A percentile compares a stretch with the other conserved stretches of the same genome.
phyloP scores from a whole-genome alignment of 2,888 invertebrate genomes.

The Margaritifera margaritifera region DNA sequence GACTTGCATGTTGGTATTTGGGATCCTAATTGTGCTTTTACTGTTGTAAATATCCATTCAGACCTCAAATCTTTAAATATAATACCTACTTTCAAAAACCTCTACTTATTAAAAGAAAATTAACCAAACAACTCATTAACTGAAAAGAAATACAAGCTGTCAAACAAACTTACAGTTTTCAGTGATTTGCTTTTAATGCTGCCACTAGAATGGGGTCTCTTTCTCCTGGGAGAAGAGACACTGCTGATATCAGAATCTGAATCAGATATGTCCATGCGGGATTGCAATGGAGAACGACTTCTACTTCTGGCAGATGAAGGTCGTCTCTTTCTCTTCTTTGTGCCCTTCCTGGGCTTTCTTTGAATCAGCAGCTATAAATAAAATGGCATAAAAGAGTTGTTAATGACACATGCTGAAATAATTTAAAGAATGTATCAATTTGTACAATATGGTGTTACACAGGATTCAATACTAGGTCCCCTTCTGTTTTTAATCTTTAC shows the following conservation, averaged over 20 bases:
- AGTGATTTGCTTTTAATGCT: constrained; percentile 33
- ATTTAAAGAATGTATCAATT: background rate
- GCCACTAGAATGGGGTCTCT: constrained; percentile 15
- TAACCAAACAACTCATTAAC: too few species aligned
- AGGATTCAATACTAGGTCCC: background rate
- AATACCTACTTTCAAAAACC: too few species aligned
- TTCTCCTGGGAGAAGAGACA: constrained; percentile 37
- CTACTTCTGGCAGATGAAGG: constrained; percentile 22
- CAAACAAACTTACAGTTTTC: constrained; percentile 42
- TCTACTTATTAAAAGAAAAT: too few species aligned
- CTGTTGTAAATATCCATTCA: too few species aligned
- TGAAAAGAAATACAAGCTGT: too few species aligned
- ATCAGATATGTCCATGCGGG: constrained; percentile 33
- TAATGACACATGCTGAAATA: background rate
- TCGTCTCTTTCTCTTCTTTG: constrained; percentile 42
- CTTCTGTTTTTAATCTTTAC: background rate
- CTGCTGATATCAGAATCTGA: constrained; percentile 42
- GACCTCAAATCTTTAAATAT: too few species aligned
- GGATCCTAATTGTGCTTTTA: too few species aligned
- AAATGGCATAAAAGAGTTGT: background rate
- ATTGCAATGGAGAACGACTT: constrained; percentile 14
- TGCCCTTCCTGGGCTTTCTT: constrained; percentile 54
- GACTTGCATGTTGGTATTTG: too few species aligned
- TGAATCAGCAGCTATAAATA: constrained; percentile 65
- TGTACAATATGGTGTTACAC: background rate